phyloP scores from a whole-genome alignment of 2,113 vertebrate species.

The Sterna hirundo region DNA sequence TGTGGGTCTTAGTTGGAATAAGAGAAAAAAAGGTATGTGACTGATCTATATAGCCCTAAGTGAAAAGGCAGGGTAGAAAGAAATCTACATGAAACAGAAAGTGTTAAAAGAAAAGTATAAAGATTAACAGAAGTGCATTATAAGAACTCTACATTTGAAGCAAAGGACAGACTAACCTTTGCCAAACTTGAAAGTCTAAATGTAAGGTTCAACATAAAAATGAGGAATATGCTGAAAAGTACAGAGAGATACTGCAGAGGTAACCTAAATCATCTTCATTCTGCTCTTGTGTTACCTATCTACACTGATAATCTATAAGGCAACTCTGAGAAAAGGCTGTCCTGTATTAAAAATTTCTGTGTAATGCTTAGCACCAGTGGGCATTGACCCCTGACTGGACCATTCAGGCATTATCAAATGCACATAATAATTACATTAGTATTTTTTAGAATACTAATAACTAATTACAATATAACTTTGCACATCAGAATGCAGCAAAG shows the following conservation, averaged over 20 bases:
- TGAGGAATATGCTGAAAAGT: background rate
- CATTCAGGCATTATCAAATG: background rate
- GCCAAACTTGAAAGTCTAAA: background rate
- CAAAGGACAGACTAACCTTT: background rate
- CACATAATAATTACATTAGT: background rate
- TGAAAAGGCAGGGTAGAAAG: background rate
- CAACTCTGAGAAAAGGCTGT: background rate
- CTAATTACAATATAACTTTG: background rate
- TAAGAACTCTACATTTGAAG: background rate
- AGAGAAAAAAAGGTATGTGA: background rate
- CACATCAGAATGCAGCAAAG: background rate
- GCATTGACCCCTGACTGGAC: background rate
- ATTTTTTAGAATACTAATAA: background rate
- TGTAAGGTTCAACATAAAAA: background rate
- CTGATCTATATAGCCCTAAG: background rate
- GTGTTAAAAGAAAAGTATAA: background rate
- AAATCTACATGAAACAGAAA: background rate
- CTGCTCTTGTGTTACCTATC: background rate
- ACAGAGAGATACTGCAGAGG: background rate
- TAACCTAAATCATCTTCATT: background rate
- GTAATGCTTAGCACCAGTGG: background rate
- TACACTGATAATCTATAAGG: background rate
- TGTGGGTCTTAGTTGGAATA: background rate
- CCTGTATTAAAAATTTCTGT: background rate
- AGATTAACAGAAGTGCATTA: background rate